phyloP scores from a whole-genome alignment of 2,113 vertebrate species.

The Lonchura striata region DNA sequence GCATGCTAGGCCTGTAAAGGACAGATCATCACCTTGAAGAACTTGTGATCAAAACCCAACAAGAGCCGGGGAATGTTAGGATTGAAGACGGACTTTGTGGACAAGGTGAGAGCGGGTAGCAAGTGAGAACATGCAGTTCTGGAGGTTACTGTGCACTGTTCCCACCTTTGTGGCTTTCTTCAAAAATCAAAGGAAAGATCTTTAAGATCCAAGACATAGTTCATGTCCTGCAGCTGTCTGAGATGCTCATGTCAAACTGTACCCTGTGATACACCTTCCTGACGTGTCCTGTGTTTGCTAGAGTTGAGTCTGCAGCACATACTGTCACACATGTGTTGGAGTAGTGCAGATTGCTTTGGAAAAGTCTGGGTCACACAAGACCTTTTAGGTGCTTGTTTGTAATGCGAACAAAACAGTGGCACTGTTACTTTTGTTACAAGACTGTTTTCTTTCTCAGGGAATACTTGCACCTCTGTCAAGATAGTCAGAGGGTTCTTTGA shows the following conservation, averaged over 20 bases:
- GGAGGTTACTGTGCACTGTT: neutral
- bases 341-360: neutral
- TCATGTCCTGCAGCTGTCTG: neutral
- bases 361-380: neutral
- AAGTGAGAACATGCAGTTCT: slow-evolving; percentile 30
- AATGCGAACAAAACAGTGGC: neutral
- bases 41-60: slow-evolving; percentile 1
- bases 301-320: neutral
- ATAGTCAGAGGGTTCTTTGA: neutral
- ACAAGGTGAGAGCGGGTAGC: neutral
- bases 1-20: neutral
- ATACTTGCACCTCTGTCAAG: neutral
- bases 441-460: neutral
- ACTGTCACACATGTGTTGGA: fast-evolving
- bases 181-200: neutral
- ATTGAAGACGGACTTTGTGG: neutral
- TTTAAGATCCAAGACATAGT: neutral
- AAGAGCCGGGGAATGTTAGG: neutral
- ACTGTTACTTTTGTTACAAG: neutral
- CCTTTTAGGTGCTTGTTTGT: neutral
- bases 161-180: neutral
- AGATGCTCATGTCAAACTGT: neutral
- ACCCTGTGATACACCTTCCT: neutral
- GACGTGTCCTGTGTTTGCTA: fast-evolving
- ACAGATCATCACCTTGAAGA: slow-evolving; percentile 48